Evolutionary conservation across 2,113 vertebrate species (phyloP).

Genomic region (Vidua chalybeata): DNA sequence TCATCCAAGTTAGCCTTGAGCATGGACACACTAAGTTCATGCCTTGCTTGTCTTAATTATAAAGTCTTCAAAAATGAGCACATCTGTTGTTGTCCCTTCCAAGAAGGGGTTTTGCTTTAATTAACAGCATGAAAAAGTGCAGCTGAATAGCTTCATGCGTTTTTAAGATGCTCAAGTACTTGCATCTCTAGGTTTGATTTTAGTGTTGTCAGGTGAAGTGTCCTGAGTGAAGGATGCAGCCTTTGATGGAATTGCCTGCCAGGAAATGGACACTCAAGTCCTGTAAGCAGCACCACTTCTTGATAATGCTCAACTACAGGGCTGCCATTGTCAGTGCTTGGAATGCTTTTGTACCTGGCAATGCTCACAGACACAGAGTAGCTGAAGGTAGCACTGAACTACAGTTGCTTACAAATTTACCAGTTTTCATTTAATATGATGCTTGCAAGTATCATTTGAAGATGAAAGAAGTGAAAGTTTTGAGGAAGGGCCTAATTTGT

Average conservation of each 20-base stretch:
- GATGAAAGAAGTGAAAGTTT: not conserved
- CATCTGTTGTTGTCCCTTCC: not conserved
- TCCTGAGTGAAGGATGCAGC: not conserved
- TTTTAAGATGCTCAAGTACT: not conserved
- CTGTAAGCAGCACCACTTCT: not conserved
- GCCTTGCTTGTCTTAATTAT: not conserved
- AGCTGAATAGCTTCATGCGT: not conserved
- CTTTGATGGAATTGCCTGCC: not conserved
- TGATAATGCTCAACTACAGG: not conserved
- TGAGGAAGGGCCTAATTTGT: not conserved
- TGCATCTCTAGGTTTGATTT: not conserved
- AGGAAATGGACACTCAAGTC: not conserved
- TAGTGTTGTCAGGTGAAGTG: not conserved
- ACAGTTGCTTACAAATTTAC: not conserved
- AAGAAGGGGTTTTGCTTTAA: not conserved
- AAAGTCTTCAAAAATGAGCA: not conserved
- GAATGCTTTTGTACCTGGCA: not conserved
- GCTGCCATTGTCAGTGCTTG: not conserved
- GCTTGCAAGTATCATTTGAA: not conserved
- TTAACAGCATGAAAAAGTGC: not conserved
- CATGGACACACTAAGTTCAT: not conserved
- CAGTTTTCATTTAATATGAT: not conserved
- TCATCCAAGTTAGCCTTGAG: not conserved
- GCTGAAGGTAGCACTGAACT: not conserved
- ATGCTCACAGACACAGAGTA: not conserved